Evolutionary conservation across 2,797 vertebrate species (phyloP), one percentile per base, ranked within the genome.

Genomic region (Danio tinwini): DNA sequence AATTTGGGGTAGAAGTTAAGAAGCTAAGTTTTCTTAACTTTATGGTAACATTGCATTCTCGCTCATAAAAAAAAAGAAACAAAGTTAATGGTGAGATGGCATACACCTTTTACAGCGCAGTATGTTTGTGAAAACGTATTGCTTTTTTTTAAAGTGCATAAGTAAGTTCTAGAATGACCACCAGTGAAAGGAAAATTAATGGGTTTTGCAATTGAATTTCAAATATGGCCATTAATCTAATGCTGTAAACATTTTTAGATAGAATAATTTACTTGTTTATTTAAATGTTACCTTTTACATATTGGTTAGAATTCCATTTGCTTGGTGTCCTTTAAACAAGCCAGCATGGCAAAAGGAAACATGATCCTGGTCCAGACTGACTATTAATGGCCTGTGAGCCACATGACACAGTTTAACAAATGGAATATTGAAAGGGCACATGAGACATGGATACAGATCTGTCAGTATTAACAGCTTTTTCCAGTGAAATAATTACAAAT

Each of bases 301-400:
- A 40, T 16, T 37, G 68, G 44, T 52, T 59, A 64, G 21, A n/a
- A 39, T 55, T 14, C 16, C 4, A 45, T 45, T 72, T 63, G 14
- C 21, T 63, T 63, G 37, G 70, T 75, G 40, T 65, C 72, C 45
- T 80, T 63, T 61, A 74, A 76, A 50, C 44, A 50, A 64, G 50
- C 56, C 78, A 78, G 40, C 40, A 16, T 84, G 76, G 71, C 74
- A 55, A 82, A 81, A 79, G 29, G 86, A 68, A 85, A 85, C 55
- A 77, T 42, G 84, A 87, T 64, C 76, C 53, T 78, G 45, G 65
- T 65, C 49, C 58, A 44, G 53, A 72, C 73, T 72, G 52, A 81
- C 84, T 87, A 87, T 87, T 83, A 85, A 84, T 87, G 81, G 84
- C 82, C 53, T 55, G 6, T 44, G 17, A 42, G 50, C 61, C 56